Evolutionary conservation across 2,113 vertebrate species (phyloP).

Genomic region (Cichladusa arquata): DNA sequence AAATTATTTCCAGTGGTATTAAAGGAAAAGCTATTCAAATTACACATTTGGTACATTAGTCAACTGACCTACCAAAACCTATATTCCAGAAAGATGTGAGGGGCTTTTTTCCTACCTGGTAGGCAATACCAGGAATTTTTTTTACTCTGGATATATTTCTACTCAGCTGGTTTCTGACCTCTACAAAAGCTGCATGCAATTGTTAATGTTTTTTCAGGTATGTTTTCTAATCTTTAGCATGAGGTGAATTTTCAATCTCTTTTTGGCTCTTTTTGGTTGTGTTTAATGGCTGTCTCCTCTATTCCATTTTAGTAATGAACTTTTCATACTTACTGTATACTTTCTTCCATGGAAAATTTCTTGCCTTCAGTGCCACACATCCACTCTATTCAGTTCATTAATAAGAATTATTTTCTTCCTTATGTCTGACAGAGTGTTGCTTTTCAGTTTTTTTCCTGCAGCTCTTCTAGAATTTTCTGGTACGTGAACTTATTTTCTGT

Average conservation of each 20-base stretch:
- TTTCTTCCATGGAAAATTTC: background rate
- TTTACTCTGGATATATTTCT: background rate
- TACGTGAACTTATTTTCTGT: background rate
- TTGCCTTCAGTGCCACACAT: background rate
- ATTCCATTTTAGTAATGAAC: background rate
- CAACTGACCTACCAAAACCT: background rate
- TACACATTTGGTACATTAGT: background rate
- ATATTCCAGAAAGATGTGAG: background rate
- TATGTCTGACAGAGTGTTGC: background rate
- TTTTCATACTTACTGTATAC: background rate
- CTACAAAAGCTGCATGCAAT: background rate
- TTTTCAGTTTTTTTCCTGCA: background rate
- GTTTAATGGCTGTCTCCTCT: background rate
- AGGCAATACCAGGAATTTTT: background rate
- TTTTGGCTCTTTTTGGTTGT: background rate
- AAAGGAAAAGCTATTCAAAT: background rate
- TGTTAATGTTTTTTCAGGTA: background rate
- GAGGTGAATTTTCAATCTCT: background rate
- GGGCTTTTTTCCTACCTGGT: rapidly evolving
- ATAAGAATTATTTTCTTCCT: background rate
- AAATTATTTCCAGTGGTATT: background rate
- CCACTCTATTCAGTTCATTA: background rate
- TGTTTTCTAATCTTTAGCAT: background rate
- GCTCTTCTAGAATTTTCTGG: background rate
- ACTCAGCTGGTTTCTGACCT: background rate